These are phyloP conservation scores for Dendrophyllia cribrosa DNA, from an alignment of 64 coral and sea anemone genomes.

Conservation along the genomic window DNA sequence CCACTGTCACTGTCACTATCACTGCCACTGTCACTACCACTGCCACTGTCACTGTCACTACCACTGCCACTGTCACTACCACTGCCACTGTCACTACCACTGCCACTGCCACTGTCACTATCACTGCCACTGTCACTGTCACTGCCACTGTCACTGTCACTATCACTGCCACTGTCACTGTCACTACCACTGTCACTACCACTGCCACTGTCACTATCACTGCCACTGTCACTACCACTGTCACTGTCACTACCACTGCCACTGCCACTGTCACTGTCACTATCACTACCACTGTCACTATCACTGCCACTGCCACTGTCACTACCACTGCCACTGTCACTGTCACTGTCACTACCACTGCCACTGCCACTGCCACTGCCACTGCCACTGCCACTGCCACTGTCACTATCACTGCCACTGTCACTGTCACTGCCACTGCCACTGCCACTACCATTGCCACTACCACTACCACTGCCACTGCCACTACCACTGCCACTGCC, in stretches of 20 bases:
- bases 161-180: too few species aligned
- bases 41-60: neutral
- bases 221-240: neutral
- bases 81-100: slow-evolving; percentile 6
- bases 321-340: neutral
- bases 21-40: neutral
- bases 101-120: neutral
- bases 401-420: too few species aligned
- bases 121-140: neutral
- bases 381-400: neutral
- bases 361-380: neutral
- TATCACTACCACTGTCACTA: slow-evolving; percentile 19
- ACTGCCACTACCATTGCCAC: too few species aligned
- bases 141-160: neutral
- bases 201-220: neutral
- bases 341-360: neutral
- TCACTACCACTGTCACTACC: too few species aligned
- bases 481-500: too few species aligned
- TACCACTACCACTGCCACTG: too few species aligned
- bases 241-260: neutral
- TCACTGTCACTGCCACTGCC: too few species aligned
- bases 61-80: neutral
- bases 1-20: neutral
- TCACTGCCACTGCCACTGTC: neutral
- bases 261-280: slow-evolving; percentile 5